phyloP scores from a whole-genome alignment of 2,888 invertebrate species.

The Clepsis dumicolana region DNA sequence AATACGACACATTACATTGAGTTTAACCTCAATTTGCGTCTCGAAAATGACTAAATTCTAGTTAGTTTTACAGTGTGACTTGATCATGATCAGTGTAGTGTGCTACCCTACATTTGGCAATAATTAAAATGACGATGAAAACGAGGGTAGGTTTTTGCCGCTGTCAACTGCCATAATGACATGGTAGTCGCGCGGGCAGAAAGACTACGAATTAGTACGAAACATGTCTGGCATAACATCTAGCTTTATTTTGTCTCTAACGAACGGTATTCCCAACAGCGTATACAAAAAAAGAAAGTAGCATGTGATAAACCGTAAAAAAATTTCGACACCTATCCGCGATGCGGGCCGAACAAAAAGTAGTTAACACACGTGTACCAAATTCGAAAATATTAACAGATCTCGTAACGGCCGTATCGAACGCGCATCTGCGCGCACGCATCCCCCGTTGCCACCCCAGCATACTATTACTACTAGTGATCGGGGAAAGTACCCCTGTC shows the following conservation, averaged over 20 bases:
- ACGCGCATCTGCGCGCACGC: slow-evolving; percentile 74
- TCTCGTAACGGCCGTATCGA: slow-evolving; percentile 79
- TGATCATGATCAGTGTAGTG: too few relatives aligned
- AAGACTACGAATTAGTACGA: too few relatives aligned
- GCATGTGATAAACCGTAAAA: slow-evolving; percentile 33
- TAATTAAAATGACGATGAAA: too few relatives aligned
- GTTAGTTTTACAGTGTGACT: too few relatives aligned
- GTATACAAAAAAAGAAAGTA: slow-evolving; percentile 28
- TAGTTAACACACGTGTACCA: slow-evolving; percentile 82
- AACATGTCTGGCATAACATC: neutral
- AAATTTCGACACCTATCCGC: slow-evolving; percentile 39
- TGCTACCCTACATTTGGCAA: too few relatives aligned
- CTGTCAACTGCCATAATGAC: too few relatives aligned
- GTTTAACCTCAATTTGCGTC: too few relatives aligned
- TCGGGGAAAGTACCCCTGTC: slow-evolving; percentile 51
- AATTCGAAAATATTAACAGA: slow-evolving; percentile 76
- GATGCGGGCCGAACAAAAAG: slow-evolving; percentile 76
- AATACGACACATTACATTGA: too few relatives aligned
- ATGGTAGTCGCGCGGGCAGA: too few relatives aligned
- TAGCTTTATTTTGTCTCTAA: too few relatives aligned
- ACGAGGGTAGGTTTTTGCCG: too few relatives aligned
- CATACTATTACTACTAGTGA: slow-evolving; percentile 53
- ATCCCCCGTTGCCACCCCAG: slow-evolving; percentile 57
- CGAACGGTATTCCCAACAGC: neutral
- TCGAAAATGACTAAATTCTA: too few relatives aligned